Evolutionary conservation across 2,888 invertebrate genomes (phyloP).

Genomic region (Bellardia bayeri): DNA sequence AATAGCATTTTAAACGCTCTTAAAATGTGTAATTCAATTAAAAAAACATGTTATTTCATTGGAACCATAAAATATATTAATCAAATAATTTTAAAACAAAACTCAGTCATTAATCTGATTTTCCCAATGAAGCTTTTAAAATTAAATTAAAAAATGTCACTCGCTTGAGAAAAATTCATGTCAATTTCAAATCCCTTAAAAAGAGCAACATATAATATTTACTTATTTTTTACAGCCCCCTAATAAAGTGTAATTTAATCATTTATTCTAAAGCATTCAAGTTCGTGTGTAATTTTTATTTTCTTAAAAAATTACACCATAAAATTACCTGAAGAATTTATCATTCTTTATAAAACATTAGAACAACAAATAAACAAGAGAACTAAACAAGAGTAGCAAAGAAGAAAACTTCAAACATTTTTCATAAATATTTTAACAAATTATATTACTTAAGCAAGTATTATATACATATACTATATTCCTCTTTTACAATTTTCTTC

Average conservation of each 20-base stretch:
- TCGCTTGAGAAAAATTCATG: background rate
- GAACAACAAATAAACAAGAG: background rate
- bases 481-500: conserved; percentile 28
- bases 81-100: background rate
- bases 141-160: conserved; percentile 12
- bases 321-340: conserved; percentile 58
- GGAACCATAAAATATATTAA: background rate
- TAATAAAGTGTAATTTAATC: conserved; percentile 58
- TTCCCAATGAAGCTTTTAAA: conserved; percentile 5
- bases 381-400: conserved; percentile 18
- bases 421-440: conserved; percentile 73
- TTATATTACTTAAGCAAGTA: conserved; percentile 70
- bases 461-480: conserved; percentile 48
- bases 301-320: conserved; percentile 41
- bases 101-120: background rate
- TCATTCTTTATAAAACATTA: conserved; percentile 37
- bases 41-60: background rate
- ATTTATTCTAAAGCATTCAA: conserved; percentile 55
- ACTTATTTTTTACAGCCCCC: conserved; percentile 8
- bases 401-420: conserved; percentile 60
- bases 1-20: too few species aligned
- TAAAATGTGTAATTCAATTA: too few species aligned
- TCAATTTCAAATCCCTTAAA: background rate
- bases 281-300: conserved; percentile 2
- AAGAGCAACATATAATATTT: background rate